Percentiles rank a stretch among this genome's conserved stretches.
Evolutionary conservation across 2,888 invertebrate genomes (phyloP).

Genomic region (Macrosoma leucophasiata): DNA sequence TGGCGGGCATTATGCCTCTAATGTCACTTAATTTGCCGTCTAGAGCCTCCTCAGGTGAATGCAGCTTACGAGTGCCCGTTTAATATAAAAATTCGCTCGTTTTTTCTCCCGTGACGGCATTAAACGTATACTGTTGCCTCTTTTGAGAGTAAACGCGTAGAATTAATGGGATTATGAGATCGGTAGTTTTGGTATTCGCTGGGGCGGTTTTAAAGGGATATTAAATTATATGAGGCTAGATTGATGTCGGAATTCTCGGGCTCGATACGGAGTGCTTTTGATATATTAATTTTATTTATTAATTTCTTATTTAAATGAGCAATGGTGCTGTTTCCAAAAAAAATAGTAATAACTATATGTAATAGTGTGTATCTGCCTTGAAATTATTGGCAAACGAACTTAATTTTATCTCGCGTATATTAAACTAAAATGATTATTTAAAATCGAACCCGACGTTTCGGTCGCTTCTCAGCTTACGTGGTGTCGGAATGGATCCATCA

Average conservation of each 20-base stretch:
- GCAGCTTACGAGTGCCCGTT: constrained; percentile 61
- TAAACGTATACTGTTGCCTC: constrained; percentile 66
- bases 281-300: no score
- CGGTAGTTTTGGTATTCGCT: constrained; percentile 48
- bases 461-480: no score
- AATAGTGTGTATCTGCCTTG: no score
- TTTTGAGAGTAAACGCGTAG: constrained; percentile 66
- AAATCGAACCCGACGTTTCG: no score
- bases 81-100: constrained; percentile 67
- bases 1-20: constrained; percentile 66
- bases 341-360: no score
- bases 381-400: no score
- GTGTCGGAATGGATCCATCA: no score
- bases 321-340: no score
- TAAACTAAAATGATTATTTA: no score
- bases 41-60: constrained; percentile 70
- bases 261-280: constrained; percentile 23
- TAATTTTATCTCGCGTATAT: no score
- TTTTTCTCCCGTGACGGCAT: constrained; percentile 49
- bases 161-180: constrained; percentile 64
- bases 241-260: no score
- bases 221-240: constrained; percentile 51
- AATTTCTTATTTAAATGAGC: no score
- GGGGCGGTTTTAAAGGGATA: constrained; percentile 42
- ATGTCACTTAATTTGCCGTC: constrained; percentile 74